phyloP scores from a whole-genome alignment of 2,888 invertebrate genomes.

The Monochamus alternatus region DNA sequence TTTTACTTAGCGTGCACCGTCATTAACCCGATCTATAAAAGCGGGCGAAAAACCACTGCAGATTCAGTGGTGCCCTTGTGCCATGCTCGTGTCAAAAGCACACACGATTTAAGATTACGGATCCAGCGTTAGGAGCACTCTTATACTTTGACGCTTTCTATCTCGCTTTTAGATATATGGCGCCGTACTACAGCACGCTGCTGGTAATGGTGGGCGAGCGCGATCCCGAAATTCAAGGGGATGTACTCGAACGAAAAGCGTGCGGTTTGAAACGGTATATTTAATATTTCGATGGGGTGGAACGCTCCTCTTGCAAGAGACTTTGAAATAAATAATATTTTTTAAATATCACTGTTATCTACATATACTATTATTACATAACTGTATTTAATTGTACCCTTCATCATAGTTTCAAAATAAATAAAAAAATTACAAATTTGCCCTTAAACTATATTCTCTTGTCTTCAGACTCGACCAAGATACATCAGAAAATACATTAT shows the following conservation, averaged over 20 bases:
- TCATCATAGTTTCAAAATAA: too few relatives aligned
- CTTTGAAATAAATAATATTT: neutral
- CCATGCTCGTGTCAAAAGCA: constrained; percentile 59
- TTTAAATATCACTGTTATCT: too few relatives aligned
- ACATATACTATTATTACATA: too few relatives aligned
- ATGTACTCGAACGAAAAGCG: constrained; percentile 35
- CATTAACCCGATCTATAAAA: constrained; percentile 56
- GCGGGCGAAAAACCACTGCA: constrained; percentile 48
- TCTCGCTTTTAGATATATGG: constrained; percentile 47
- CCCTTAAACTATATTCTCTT: too few relatives aligned
- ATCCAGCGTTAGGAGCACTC: constrained; percentile 56
- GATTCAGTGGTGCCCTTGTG: constrained; percentile 35
- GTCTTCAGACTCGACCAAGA: too few relatives aligned
- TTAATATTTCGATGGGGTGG: constrained; percentile 1
- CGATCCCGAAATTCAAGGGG: constrained; percentile 47
- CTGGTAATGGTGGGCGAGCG: constrained; percentile 21
- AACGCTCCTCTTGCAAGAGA: neutral
- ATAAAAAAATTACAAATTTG: too few relatives aligned
- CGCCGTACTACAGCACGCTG: constrained; percentile 35
- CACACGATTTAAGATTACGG: constrained; percentile 62
- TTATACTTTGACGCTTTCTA: constrained; percentile 56
- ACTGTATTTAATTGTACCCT: too few relatives aligned
- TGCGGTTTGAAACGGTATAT: constrained; percentile 12
- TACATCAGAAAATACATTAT: too few relatives aligned
- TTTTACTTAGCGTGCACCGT: constrained; percentile 46